Base-by-base conservation (phyloP, 2,888 invertebrate genomes). In the Hipparchia semele region DNA sequence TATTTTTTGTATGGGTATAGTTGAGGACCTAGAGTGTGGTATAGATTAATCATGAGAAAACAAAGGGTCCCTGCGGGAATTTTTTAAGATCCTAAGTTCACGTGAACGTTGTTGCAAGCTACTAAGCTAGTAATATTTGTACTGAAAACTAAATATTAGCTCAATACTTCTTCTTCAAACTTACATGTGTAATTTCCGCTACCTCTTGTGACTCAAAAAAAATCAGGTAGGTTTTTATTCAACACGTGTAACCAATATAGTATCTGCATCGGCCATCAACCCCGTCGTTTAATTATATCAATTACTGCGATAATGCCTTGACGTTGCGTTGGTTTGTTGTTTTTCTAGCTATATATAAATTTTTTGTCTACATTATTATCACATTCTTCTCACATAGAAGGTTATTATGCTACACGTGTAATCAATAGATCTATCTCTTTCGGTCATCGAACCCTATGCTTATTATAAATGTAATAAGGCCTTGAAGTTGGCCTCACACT, bases 191-290 rank as follows among this genome's bases (percentile, higher is more conserved):
- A 46, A 1, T 64, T 45, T 6, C 53, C 53, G 65, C 65, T 65
- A 23, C 33, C 65, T 65, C 65, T 10, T 65, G 6, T 65, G 9
- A 65, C 51, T 23, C 1, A 12, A 6, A 12, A n/a, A n/a, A 5
- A 12, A 6, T 53, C 33, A 53, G 12, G 33, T 23, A 64, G 23
- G 53, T 65, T 65, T 23, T 65, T 53, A 51, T 53, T 4, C 6
- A 53, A 65, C 65, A 65, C 65, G 65, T 65, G 65, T 65, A 65
- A 53, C 65, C 51, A 53, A 65, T 65, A 45, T 10, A 49, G 53
- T 65, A 53, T 65, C 53, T 53, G 65, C 65, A 65, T 33, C 33
- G 65, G 51, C 33, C 65, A 65, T 65, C 49, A 53, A 23, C 65
- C 49, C 33, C 12, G 6, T 10, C 10, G 4, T 58, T 54, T 58